Percentiles rank a stretch among this genome's conserved stretches.
These are phyloP conservation scores for Stichodactyla mertensii DNA, from an alignment of 64 coral and sea anemone species.

Conservation along the genomic window DNA sequence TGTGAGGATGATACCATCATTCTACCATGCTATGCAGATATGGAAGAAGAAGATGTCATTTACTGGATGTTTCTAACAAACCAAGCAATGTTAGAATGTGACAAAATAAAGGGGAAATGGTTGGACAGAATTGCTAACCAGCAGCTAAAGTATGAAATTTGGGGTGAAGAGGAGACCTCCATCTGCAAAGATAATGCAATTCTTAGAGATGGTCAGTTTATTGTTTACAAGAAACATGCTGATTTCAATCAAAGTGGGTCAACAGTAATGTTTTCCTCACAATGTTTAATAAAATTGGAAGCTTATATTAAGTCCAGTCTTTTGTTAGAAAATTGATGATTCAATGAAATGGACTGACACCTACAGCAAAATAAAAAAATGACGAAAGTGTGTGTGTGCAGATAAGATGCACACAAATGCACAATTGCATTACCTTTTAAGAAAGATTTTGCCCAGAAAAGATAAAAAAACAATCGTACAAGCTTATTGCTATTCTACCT, in stretches of 20 bases:
- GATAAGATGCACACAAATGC: neutral
- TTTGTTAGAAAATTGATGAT: neutral
- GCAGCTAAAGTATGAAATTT: conserved; percentile 7
- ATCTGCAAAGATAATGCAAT: conserved; percentile 19
- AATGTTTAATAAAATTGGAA: conserved; percentile 10
- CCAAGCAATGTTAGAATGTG: neutral
- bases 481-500: no score
- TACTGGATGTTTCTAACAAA: conserved; percentile 9
- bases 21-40: conserved; percentile 1
- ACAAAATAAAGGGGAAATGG: neutral
- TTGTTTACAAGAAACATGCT: neutral
- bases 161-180: conserved; percentile 4
- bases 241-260: conserved; percentile 16
- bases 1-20: neutral
- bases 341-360: no score
- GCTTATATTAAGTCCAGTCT: neutral
- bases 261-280: neutral
- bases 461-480: no score
- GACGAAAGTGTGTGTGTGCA: neutral
- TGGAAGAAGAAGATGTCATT: neutral
- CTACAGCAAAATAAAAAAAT: no score
- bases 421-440: neutral
- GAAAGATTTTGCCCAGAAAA: neutral
- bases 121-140: neutral
- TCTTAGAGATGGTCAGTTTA: conserved; percentile 2